These are phyloP conservation scores for Apis dorsata DNA, from an alignment of 1,140 invertebrate genomes.

Conservation along the genomic window DNA sequence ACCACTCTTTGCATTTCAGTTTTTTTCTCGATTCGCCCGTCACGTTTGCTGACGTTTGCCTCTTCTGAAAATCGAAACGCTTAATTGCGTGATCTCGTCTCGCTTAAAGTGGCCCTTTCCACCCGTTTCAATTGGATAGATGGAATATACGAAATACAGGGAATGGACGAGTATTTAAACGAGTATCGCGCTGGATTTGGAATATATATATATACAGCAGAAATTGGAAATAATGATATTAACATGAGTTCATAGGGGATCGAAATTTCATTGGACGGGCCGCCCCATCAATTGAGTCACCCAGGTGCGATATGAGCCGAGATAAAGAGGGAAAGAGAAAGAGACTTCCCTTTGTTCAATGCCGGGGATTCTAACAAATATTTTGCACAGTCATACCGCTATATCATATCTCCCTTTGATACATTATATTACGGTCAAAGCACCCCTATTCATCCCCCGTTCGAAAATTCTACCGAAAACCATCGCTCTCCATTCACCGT, in stretches of 20 bases:
- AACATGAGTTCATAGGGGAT: no score
- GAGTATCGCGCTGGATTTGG: background rate
- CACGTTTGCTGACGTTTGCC: conserved; percentile 30
- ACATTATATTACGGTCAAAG: background rate
- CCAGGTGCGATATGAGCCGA: background rate
- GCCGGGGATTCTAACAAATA: conserved; percentile 5
- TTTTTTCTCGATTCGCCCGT: conserved; percentile 22
- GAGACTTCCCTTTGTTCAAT: conserved; percentile 1
- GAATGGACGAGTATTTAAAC: background rate
- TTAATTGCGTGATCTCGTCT: conserved; percentile 22
- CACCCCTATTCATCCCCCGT: background rate
- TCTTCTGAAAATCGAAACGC: conserved; percentile 27
- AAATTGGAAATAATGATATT: background rate
- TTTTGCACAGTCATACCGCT: conserved; percentile 22
- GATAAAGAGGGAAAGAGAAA: background rate
- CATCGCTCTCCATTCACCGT: background rate
- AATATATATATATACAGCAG: background rate
- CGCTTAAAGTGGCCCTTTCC: conserved; percentile 20
- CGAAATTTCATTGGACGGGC: background rate
- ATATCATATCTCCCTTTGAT: conserved; percentile 24
- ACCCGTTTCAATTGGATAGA: background rate
- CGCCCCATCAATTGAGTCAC: conserved; percentile 4
- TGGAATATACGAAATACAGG: no score
- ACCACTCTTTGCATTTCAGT: background rate
- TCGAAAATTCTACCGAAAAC: background rate